These are phyloP conservation scores for Petrophora chlorosata DNA, from an alignment of 2,888 invertebrate genomes.

Conservation along the genomic window DNA sequence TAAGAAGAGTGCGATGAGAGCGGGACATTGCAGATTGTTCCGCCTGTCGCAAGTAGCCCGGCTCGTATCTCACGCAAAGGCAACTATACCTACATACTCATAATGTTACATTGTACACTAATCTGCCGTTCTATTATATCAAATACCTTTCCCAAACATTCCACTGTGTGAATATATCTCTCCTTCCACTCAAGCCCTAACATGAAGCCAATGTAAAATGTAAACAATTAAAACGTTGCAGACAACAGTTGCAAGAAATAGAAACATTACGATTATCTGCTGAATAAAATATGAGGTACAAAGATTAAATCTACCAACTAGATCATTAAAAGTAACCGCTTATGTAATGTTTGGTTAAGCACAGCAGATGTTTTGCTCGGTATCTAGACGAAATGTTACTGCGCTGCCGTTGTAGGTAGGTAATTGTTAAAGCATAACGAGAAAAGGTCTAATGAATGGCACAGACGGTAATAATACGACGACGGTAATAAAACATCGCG, in stretches of 20 bases:
- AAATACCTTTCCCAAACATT: too few relatives aligned
- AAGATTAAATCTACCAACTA: conserved; percentile 9
- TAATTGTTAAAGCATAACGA: conserved; percentile 36
- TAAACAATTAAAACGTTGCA: too few relatives aligned
- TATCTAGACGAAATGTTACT: background rate
- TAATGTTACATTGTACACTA: too few relatives aligned
- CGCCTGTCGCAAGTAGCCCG: conserved; percentile 22
- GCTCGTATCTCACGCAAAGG: too few relatives aligned
- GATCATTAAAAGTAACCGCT: background rate
- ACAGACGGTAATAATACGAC: conserved; percentile 22
- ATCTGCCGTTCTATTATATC: too few relatives aligned
- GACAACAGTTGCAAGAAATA: too few relatives aligned
- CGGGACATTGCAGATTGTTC: conserved; percentile 22
- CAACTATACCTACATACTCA: too few relatives aligned
- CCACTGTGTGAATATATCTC: too few relatives aligned
- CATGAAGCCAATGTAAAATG: too few relatives aligned
- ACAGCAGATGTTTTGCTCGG: conserved; percentile 22
- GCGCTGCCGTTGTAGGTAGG: conserved; percentile 12
- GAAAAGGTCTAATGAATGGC: conserved; percentile 37
- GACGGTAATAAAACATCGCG: conserved; percentile 13
- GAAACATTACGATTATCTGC: too few relatives aligned
- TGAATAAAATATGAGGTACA: too few relatives aligned
- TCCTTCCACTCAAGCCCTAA: too few relatives aligned
- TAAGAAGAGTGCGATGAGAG: conserved; percentile 29
- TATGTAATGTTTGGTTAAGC: conserved; percentile 11